Evolutionary conservation across 2,113 vertebrate genomes (phyloP), one percentile per base, ranked within the genome.

Genomic region (Halichoerus grypus): DNA sequence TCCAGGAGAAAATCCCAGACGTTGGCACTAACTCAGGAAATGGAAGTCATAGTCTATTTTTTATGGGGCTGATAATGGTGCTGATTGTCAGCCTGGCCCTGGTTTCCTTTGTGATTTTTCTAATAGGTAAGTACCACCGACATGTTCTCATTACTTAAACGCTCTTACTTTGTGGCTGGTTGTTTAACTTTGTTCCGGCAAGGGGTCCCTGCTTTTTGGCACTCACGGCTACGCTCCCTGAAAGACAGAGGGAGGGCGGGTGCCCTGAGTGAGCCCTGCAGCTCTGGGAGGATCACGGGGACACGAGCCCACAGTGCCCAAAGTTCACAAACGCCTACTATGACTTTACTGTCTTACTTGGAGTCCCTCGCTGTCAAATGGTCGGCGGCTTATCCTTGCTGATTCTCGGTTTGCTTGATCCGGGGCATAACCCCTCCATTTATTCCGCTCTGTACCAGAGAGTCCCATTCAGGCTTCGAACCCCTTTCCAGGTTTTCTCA

Each of bases 81-180:
- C 92, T 99, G 98, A 97, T 98, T 9, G 0, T 98, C 95, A 99
- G 98, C 86, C 96, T 99, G 97, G 98, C 86, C 0, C 98, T 99
- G 97, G 98, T 99, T 94, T 98, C 98, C 77, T 99, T 98, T 1
- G 98, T 98, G 93, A 98, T 99, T 94, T 98, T 98, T 93, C 97
- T 99, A 93, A 98, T 98, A 96, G 94, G 98, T 99, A 97, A 99
- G 99, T 98, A 98, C 94, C 76, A 18, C 11, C 0, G 12, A 16
- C 33, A 26, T 0, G 4, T 18, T 67, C 39, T 91, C 33, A 31
- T 51, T 22, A 4, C n/a, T 81, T 24, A 13, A 10, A 2, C 5
- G 49, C 22, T 3, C 16, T 57, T 12, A 5, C 76, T 77, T 42
- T 1, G 0, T 16, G 33, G 59, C 51, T 76, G 51, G 12, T 46